phyloP scores from a whole-genome alignment of 2,888 invertebrate species.

The Ptilodon capucinus region DNA sequence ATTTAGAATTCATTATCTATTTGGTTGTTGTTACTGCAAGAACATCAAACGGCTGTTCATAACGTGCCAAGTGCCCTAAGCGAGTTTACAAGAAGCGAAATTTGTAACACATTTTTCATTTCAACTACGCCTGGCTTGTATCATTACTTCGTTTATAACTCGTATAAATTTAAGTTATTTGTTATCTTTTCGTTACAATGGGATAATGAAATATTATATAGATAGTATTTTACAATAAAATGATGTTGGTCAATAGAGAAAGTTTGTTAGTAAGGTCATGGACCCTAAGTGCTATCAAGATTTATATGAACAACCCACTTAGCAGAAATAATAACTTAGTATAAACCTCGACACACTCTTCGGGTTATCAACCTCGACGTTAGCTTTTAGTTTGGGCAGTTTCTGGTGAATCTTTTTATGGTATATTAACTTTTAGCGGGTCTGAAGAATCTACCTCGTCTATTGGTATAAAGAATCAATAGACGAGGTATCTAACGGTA shows the following conservation, averaged over 20 bases:
- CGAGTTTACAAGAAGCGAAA: constrained; percentile 9
- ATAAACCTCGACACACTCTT: not conserved
- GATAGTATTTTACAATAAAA: too few relatives aligned
- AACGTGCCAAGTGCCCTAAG: constrained; percentile 8
- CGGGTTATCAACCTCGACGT: not conserved
- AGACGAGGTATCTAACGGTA: too few relatives aligned
- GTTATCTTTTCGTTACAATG: not conserved
- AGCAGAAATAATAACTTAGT: not conserved
- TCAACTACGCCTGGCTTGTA: constrained; percentile 9
- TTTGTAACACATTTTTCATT: constrained; percentile 30
- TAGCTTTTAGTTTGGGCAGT: not conserved
- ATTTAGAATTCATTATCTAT: not conserved
- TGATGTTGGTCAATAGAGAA: not conserved
- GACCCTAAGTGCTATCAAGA: not conserved
- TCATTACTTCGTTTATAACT: not conserved
- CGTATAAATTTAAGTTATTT: not conserved
- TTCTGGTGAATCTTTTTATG: not conserved
- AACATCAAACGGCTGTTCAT: constrained; percentile 6
- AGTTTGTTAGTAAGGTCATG: not conserved
- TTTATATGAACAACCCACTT: not conserved
- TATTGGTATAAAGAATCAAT: too few relatives aligned
- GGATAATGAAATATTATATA: too few relatives aligned
- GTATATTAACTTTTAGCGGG: not conserved
- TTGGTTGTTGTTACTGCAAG: constrained; percentile 2
- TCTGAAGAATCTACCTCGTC: too few relatives aligned